Base-by-base conservation (phyloP, 2,113 vertebrate species). In the Anarhynchus alexandrinus region DNA sequence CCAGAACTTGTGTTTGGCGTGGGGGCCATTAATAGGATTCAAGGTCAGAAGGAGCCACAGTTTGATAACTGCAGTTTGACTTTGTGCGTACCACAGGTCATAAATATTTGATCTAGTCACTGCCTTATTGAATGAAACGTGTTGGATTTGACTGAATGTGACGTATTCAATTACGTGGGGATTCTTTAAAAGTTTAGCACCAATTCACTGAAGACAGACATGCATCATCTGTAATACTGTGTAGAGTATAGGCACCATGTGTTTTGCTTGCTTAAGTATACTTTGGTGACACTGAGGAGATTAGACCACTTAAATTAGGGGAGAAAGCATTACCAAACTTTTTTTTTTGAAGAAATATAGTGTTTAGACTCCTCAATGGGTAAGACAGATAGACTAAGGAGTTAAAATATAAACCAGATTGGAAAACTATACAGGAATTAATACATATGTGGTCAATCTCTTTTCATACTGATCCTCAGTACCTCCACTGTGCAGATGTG, bases 211-310 rank as follows among this genome's bases (percentile, higher is more conserved):
- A 36, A 83, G 81, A 71, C 36, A 85, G 69, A 76, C 0, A 8
- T 36, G 77, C 40, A 65, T n/a, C 26, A 94, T 67, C 83, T 69
- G 69, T 40, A 91, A 15, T 42, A 92, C 55, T 82, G 66, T 43
- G 61, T 22, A 86, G 69, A 64, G 19, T 11, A 61, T 7, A 96
- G 95, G 95, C 95, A 97, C 86, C 5, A 32, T 38, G 86, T 89
- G 78, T 76, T 95, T 79, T 65, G 49, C 25, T 91, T 69, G 49
- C 70, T 43, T 49, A 65, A 79, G 30, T 15, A 42, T 74, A 51
- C 67, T 96, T 93, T 55, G 93, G 91, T 95, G 84, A 91, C 38
- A 73, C 15, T 47, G 86, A 95, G 54, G 32, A 92, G 86, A 83
- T 36, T 7, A n/a, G 38, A 84, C 36, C 4, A 2, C 25, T 82